These are phyloP conservation scores for Columba janthina DNA, from an alignment of 2,113 vertebrate genomes.

Conservation along the genomic window DNA sequence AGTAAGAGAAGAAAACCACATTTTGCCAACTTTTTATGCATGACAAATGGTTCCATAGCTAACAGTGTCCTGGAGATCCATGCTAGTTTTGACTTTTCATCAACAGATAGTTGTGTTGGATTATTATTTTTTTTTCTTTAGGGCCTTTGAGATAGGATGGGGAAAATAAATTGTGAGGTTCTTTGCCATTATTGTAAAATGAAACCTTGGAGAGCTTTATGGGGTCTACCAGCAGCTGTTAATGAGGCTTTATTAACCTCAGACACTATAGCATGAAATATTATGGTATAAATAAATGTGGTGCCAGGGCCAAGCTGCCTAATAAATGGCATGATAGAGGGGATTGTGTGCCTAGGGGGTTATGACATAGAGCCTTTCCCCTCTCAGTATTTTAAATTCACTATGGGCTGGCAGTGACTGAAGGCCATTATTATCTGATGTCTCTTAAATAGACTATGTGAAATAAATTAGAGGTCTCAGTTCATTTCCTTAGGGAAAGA, in stretches of 20 bases:
- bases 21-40: background rate
- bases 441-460: background rate
- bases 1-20: background rate
- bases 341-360: background rate
- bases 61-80: background rate
- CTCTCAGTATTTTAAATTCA: conserved; percentile 40
- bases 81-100: background rate
- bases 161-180: conserved; percentile 68
- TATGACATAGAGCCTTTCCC: background rate
- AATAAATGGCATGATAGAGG: conserved; percentile 24
- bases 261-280: conserved; percentile 34
- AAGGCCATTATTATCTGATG: background rate
- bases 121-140: conserved; percentile 61
- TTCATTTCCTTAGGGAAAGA: conserved; percentile 18
- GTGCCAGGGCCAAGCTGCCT: background rate
- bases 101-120: background rate
- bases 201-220: conserved; percentile 59
- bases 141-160: conserved; percentile 78
- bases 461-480: conserved; percentile 26
- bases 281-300: conserved; percentile 51
- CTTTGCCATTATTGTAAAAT: conserved; percentile 70
- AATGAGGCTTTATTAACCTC: conserved; percentile 77
- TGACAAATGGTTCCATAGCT: background rate
- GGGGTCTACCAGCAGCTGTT: conserved; percentile 49
- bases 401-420: background rate